Base-by-base conservation (phyloP, 2,797 vertebrate genomes). In the Halcyon chelicuti region DNA sequence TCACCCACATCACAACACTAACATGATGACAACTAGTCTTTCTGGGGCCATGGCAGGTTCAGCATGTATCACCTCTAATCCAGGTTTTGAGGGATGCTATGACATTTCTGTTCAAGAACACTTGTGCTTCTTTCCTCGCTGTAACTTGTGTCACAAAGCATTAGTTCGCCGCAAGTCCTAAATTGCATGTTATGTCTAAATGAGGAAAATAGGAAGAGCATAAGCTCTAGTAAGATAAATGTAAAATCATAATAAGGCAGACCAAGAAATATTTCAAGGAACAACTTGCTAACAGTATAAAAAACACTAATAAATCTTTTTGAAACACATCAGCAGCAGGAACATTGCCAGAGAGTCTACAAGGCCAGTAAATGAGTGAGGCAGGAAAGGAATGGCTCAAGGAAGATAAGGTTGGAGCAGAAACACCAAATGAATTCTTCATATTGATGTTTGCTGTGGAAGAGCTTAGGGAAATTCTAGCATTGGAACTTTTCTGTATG, bases 371-470 rank as follows among this genome's bases (percentile, higher is more conserved):
- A 88, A 90, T 86, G 90, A 88, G 70, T 12, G 37, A 83, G 54
- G 76, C 76, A 75, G 35, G 83, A 86, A 83, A 77, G 76, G 65
- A 92, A 58, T 2, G 3, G 83, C 76, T 77, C 47, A 4, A 57
- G 54, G 65, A 81, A 94, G 94, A 90, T 92, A 93, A 92, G 44
- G 73, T 57, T 88, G 78, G 66, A 75, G 66, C 66, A 88, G 83
- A 75, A 92, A 86, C 90, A 65, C 76, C 82, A 33, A 87, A 93
- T 57, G 40, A 72, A 61, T 77, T 83, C 79, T 60, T 91, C 57
- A 4, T 55, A 28, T 31, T 78, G 83, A 61, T 54, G 58, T 81
- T 81, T 75, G 49, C 70, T 54, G 65, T 40, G 61, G 49, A 86
- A 80, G 44, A 49, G 31, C 33, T 86, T 71, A 74, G 66, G 49